These are phyloP conservation scores for Lycopodina hypogea DNA, from an alignment of 37 sponge, comb jelly and placozoan genomes.

Conservation along the genomic window DNA sequence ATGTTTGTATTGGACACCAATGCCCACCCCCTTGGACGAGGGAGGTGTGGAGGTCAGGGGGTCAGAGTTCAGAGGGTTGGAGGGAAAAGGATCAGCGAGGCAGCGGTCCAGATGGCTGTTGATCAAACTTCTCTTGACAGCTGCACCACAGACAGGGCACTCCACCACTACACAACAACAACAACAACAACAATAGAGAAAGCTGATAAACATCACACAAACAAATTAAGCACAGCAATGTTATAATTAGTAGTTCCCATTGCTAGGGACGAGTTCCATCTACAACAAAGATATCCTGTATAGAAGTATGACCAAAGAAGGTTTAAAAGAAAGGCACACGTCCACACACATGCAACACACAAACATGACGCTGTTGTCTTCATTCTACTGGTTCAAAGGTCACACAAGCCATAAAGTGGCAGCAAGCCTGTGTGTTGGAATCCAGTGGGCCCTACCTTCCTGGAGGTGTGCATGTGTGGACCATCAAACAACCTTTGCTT, in stretches of 20 bases:
- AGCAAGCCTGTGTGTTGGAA: too few species aligned
- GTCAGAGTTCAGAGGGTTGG: neutral
- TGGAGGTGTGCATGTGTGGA: too few species aligned
- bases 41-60: neutral
- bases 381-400: too few species aligned
- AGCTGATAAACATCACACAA: neutral
- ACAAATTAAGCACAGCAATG: neutral
- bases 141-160: slow-evolving; percentile 39
- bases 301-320: too few species aligned
- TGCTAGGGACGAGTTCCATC: too few species aligned
- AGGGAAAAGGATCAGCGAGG: neutral
- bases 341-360: too few species aligned
- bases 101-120: slow-evolving; percentile 45
- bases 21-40: neutral
- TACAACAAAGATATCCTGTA: too few species aligned
- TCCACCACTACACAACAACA: slow-evolving; percentile 7
- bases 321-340: too few species aligned
- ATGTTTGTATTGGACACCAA: neutral
- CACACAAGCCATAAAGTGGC: too few species aligned
- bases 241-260: neutral
- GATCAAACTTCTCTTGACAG: slow-evolving; percentile 9
- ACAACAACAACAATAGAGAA: neutral
- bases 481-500: too few species aligned
- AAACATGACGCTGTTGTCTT: too few species aligned
- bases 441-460: too few species aligned